Base-by-base conservation (phyloP, 2,797 vertebrate species). In the Coendou prehensilis region DNA sequence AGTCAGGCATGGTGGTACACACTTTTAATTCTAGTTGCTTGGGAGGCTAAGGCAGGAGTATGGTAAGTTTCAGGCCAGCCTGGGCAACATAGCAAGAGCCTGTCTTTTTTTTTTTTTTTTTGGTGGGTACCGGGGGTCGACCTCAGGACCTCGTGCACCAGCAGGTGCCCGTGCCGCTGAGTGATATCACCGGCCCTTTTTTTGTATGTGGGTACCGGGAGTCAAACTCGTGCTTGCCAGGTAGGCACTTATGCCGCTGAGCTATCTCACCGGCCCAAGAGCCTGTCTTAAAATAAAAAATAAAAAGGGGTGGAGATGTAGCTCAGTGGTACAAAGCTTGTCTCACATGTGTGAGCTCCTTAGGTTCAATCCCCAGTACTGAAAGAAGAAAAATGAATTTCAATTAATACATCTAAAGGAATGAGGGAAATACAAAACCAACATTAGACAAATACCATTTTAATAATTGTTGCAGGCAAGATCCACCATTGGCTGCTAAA, bases 351-450 rank as follows among this genome's bases (percentile, higher is more conserved):
- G 37, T 41, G 69, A 71, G 69, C 69, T 9, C 7, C 5, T 71
- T 73, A 73, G 69, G 37, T 73, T 41, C 37, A 73, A 73, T 73
- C 37, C 20, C 69, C 20, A 73, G 37, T 73, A 73, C 4, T 45
- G 3, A 73, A 41, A 9, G 13, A 41, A 45, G 22, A 73, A 73
- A 73, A 41, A 71, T 41, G 2, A 69, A 33, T 93, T 92, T 95
- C n/a, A 93, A 26, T 64, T 41, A 91, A 89, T 71, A 93, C 75
- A 45, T 84, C 47, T 67, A 89, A 76, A 81, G 54, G 89, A 95
- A 93, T 63, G 22, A 91, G 33, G 30, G 22, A 85, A 92, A 86
- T 22, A 85, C 11, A 96, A 82, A 92, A 90, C 56, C 45, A 84
- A 22, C 50, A 54, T 64, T 67, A 96, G 71, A 80, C 2, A 95